Evolutionary conservation across 2,888 invertebrate species (phyloP).

Genomic region (Orthosia cruda): DNA sequence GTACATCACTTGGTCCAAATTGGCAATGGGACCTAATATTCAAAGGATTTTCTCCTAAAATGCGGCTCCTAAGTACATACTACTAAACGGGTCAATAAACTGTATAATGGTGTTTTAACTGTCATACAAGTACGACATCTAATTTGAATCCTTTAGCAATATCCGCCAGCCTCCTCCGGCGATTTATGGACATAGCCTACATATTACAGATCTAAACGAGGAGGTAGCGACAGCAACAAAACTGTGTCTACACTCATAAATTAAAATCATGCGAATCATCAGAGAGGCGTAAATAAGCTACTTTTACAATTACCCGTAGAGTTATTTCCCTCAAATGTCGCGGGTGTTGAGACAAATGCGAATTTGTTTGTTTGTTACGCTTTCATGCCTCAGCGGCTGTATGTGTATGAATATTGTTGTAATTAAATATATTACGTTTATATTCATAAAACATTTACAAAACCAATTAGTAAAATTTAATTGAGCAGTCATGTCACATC

Average conservation of each 20-base stretch:
- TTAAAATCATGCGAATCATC: no score
- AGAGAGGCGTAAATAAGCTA: no score
- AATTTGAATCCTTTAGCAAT: conserved; percentile 71
- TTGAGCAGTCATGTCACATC: no score
- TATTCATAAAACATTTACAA: no score
- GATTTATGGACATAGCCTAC: conserved; percentile 82
- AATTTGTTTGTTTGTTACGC: no score
- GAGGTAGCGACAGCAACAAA: conserved; percentile 46
- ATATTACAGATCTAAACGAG: conserved; percentile 72
- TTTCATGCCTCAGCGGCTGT: no score
- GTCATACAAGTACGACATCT: conserved; percentile 41
- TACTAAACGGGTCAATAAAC: conserved; percentile 6
- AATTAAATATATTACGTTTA: no score
- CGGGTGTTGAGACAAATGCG: no score
- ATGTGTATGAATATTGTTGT: no score
- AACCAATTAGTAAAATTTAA: no score
- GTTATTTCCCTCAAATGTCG: no score
- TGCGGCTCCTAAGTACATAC: not conserved
- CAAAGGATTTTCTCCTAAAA: not conserved
- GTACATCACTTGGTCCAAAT: not conserved
- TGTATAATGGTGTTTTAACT: conserved; percentile 44
- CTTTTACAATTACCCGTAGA: no score
- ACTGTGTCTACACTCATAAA: not conserved
- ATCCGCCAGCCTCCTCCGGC: conserved; percentile 71
- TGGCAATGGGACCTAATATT: not conserved